Evolutionary conservation across 2,113 vertebrate genomes (phyloP), one percentile per base, ranked within the genome.

Genomic region (Gambusia holbrooki): DNA sequence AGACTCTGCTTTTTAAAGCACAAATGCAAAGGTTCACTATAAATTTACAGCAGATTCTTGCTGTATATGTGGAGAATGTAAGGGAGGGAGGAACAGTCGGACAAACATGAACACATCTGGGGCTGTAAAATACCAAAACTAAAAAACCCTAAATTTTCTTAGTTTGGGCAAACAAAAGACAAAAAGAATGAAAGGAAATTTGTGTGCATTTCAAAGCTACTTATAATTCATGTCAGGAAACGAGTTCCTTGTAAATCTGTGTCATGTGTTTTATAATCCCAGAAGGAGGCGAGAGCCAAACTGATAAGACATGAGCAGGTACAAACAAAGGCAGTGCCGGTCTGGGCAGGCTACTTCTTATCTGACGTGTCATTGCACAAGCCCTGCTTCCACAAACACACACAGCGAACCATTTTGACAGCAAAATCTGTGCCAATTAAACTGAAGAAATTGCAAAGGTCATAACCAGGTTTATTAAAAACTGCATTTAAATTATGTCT

Each of bases 231-330:
- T 35, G 73, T 83, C 83, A 85, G 79, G 71, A 58, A 62, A 15
- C 35, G 9, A 25, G 51, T 22, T 65, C 79, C 32, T 54, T 82
- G 71, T 74, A 37, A 58, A 77, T 76, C 69, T 82, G 60, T 69
- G 33, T 83, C 74, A 33, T 69, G 82, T 71, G 69, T 86, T 88
- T 84, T 85, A 86, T 88, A 91, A 88, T 88, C 88, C 83, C 54
- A 77, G 66, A 62, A 72, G 65, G 79, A 65, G 82, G 73, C 74
- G 66, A 89, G 80, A 83, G 89, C 77, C 87, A 82, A 83, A 84
- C 85, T 69, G 90, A 92, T 92, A 90, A 92, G 87, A 91, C 77
- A 48, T 61, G 78, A 90, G 82, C 84, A 81, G 90, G 87, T 81
- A 83, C 85, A 91, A 93, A 90, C 86, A 92, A 87, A 90, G 84